phyloP scores from a whole-genome alignment of 2,888 invertebrate species.

The Lepidocyrtinus sp. region DNA sequence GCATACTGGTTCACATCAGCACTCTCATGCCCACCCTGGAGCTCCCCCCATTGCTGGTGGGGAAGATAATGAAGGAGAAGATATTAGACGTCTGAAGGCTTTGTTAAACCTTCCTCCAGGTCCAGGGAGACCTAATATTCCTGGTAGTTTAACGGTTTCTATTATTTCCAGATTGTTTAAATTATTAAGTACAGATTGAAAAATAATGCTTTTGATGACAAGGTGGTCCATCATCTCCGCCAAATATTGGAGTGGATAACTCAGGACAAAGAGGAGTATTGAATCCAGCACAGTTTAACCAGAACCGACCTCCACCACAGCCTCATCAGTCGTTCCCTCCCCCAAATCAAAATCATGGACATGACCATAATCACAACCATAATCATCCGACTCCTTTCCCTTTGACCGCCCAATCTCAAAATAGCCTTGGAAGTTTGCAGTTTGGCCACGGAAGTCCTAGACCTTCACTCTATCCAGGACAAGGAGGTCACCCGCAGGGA shows the following conservation, averaged over 20 bases:
- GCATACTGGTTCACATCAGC: background rate
- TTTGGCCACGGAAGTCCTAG: constrained; percentile 26
- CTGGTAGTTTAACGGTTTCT: no score
- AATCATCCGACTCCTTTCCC: constrained; percentile 34
- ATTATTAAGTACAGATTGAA: no score
- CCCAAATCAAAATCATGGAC: constrained; percentile 34
- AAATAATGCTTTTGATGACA: no score
- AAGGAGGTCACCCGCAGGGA: background rate
- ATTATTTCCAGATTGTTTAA: no score
- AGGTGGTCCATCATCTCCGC: no score
- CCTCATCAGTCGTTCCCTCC: background rate
- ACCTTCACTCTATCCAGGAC: constrained; percentile 10
- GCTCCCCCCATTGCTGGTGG: constrained; percentile 4
- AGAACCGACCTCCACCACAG: constrained; percentile 7
- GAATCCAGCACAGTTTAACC: constrained; percentile 24
- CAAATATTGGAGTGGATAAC: constrained; percentile 28
- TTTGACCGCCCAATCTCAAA: constrained; percentile 33
- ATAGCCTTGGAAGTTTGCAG: constrained; percentile 34
- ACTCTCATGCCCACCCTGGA: constrained; percentile 1
- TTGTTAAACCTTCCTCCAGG: constrained; percentile 30
- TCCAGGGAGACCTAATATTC: no score
- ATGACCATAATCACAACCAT: background rate
- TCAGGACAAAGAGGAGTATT: constrained; percentile 39
- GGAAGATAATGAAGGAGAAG: constrained; percentile 46
- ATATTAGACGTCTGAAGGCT: constrained; percentile 39